Evolutionary conservation across 2,113 vertebrate species (phyloP).

Genomic region (Bos indicus): DNA sequence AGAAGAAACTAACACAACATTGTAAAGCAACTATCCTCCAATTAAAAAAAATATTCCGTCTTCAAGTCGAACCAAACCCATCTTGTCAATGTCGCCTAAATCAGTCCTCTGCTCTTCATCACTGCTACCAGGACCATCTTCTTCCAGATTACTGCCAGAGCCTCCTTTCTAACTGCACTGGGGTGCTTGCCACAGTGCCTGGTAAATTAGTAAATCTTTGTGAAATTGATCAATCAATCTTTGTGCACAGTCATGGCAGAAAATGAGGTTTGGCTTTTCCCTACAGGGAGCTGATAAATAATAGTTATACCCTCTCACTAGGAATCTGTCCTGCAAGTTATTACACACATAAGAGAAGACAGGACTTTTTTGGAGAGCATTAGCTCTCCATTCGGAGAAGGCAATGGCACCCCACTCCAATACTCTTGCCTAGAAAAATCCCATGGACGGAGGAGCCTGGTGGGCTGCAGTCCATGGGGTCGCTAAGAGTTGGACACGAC

Average conservation of each 20-base stretch:
- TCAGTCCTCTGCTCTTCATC: not conserved
- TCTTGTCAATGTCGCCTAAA: not conserved
- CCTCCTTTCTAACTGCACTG: not conserved
- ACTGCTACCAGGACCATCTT: not conserved
- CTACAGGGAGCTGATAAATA: not conserved
- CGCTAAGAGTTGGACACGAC: too few species aligned
- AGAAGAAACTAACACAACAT: not conserved
- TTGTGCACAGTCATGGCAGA: not conserved
- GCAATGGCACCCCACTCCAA: too few species aligned
- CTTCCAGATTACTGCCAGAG: not conserved
- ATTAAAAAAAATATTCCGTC: not conserved
- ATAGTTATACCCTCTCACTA: not conserved
- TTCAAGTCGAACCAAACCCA: not conserved
- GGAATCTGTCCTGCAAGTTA: not conserved
- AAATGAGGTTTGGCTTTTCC: not conserved
- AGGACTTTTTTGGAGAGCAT: not conserved
- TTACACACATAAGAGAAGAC: not conserved
- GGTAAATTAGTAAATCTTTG: not conserved
- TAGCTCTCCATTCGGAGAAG: not conserved
- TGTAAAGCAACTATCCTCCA: not conserved
- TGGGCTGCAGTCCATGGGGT: too few species aligned
- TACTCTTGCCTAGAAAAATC: too few species aligned
- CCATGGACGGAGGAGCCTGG: too few species aligned
- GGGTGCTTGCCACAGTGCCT: not conserved
- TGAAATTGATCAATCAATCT: not conserved